Percentiles rank a stretch among this genome's conserved stretches.
Conservation (phyloP, 1,140 invertebrate genomes). For the Habropoda laboriosa region DNA sequence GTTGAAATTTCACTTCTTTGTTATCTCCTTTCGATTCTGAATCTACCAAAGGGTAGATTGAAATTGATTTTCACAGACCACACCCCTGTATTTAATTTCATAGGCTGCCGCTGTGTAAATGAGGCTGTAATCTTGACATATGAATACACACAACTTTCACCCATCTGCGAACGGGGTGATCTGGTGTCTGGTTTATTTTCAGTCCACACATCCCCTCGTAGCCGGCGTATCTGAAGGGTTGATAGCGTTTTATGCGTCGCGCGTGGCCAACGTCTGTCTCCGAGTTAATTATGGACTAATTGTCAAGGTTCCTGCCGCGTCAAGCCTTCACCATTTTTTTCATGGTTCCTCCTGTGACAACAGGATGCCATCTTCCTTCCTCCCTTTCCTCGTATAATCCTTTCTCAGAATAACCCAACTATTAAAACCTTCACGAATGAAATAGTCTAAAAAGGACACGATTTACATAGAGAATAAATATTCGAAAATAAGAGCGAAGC, state of each 20-base stretch:
- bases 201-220: constrained; percentile 56
- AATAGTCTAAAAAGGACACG: too few relatives aligned
- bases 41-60: background rate
- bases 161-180: constrained; percentile 64
- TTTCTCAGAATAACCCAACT: constrained; percentile 14
- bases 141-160: constrained; percentile 18
- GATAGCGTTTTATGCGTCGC: constrained; percentile 70
- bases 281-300: constrained; percentile 78
- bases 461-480: too few relatives aligned
- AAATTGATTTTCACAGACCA: background rate
- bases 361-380: constrained; percentile 51
- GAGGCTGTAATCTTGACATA: constrained; percentile 20
- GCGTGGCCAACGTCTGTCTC: constrained; percentile 59
- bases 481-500: too few relatives aligned
- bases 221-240: constrained; percentile 68
- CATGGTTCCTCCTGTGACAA: constrained; percentile 22
- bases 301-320: constrained; percentile 63
- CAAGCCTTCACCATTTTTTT: constrained; percentile 36
- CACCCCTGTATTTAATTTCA: constrained; percentile 26
- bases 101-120: constrained; percentile 14
- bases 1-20: too few relatives aligned
- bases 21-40: background rate
- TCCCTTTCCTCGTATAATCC: background rate
- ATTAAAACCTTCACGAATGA: background rate
- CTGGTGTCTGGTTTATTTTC: constrained; percentile 75